Evolutionary conservation across 2,113 vertebrate species (phyloP).

Genomic region (Oophaga pumilio): DNA sequence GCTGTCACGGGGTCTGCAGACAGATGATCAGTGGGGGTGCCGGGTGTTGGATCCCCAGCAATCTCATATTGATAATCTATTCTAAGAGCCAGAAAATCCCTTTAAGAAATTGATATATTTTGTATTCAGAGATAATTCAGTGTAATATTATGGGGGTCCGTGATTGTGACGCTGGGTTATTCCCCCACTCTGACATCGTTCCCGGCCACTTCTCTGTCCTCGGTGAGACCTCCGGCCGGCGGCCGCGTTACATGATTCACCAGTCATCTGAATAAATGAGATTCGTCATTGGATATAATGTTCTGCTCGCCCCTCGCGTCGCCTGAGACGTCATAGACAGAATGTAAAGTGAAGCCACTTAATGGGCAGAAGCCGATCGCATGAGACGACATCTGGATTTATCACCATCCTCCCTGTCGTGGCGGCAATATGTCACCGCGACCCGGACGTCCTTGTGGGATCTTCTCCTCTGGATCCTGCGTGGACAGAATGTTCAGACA

Average conservation of each 20-base stretch:
- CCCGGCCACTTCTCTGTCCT: background rate
- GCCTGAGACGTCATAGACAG: background rate
- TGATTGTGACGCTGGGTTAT: no score
- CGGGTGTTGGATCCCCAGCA: no score
- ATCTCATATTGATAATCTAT: no score
- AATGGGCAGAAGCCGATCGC: background rate
- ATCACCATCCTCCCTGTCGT: background rate
- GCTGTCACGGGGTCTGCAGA: no score
- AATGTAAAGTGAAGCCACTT: conserved; percentile 16
- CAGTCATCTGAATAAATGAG: background rate
- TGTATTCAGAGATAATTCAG: no score
- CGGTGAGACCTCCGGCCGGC: background rate
- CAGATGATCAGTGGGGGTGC: no score
- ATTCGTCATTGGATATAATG: background rate
- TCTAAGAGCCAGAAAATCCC: no score
- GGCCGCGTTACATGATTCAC: background rate
- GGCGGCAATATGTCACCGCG: background rate
- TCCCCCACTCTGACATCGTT: background rate
- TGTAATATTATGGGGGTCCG: no score
- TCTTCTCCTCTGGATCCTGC: background rate
- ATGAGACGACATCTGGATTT: background rate
- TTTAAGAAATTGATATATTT: no score
- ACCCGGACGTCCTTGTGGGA: conserved; percentile 8
- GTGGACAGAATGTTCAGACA: background rate
- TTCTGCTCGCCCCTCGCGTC: background rate